Base-by-base conservation (phyloP, 2,888 invertebrate genomes). In the Ariolimax columbianus region DNA sequence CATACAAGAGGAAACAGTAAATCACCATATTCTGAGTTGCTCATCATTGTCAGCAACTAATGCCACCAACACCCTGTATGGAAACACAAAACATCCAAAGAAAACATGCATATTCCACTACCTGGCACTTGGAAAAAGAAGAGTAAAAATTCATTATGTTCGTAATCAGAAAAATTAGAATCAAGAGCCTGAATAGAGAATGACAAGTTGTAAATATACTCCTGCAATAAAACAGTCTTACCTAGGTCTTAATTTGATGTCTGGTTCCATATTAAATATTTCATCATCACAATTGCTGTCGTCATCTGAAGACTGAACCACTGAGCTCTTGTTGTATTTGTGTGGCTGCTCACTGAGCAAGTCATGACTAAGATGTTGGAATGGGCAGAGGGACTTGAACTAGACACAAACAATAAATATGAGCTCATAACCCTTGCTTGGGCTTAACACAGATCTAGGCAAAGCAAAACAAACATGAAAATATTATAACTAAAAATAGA, bases 261-360 rank as follows among this genome's bases (percentile, higher is more conserved):
- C 89, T 43, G 93, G 93, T 43, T 90, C 91, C 92, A 93, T 92
- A 40, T 90, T 88, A 1, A 93, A 86, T 6, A 92, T 90, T 87
- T 92, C 92, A 82, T 89, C 90, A 86, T 93, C 93, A 68, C 87
- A 85, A 70, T 89, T 82, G 30, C 89, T 89, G 87, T 40, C 87
- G 86, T 63, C 85, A 38, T 83, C 77, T 26, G 23, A 78, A 33
- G 1, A 2, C 30, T n/a, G 17, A 40, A 26, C 14, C 30, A 51
- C 19, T 33, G 63, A 38, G 19, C n/a, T 30, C 26, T 68, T 70
- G 17, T n/a, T 66, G 14, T 38, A 38, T 47, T 68, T 78, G 26
- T 81, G 78, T 9, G 84, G 36, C 80, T 73, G 82, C 75, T 82
- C 84, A 77, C 70, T 70, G 23, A 77, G 72, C 30, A 86, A 51